A percentile compares a stretch with the other conserved stretches of the same genome.
Evolutionary conservation across 2,888 invertebrate genomes (phyloP).

Genomic region (Caenorhabditis plicata): DNA sequence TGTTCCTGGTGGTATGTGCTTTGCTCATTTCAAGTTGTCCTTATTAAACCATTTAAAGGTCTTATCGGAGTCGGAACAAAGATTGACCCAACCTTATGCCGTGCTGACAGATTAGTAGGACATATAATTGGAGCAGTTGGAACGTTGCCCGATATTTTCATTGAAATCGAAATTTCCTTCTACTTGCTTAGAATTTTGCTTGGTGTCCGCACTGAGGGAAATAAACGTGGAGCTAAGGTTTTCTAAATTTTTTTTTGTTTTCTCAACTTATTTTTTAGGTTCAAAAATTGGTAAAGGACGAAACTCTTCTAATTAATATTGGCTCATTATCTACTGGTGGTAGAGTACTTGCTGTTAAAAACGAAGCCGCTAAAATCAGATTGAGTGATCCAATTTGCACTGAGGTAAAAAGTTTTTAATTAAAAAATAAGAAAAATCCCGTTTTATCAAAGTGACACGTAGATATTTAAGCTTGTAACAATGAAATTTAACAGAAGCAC

Average conservation of each 20-base stretch:
- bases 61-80: conserved; percentile 97
- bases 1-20: conserved; percentile 88
- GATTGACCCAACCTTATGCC: conserved; percentile 96
- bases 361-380: conserved; percentile 79
- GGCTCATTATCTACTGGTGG: conserved; percentile 96
- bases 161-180: conserved; percentile 87
- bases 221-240: conserved; percentile 97
- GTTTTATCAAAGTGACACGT: too few species aligned
- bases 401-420: conserved; percentile 72
- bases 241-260: background rate
- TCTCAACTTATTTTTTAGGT: conserved; percentile 21
- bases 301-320: conserved; percentile 88
- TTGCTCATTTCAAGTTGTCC: background rate
- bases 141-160: conserved; percentile 83
- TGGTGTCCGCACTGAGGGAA: conserved; percentile 96
- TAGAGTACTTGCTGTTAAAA: conserved; percentile 69
- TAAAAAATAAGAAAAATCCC: too few species aligned
- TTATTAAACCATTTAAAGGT: too few species aligned
- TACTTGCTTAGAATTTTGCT: conserved; percentile 90
- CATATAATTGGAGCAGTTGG: conserved; percentile 90
- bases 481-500: too few species aligned
- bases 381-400: conserved; percentile 95
- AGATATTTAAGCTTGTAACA: too few species aligned
- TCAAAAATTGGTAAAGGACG: conserved; percentile 44
- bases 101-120: conserved; percentile 96